Evolutionary conservation across 2,888 invertebrate genomes (phyloP).

Genomic region (Sphaerophoria taeniata): DNA sequence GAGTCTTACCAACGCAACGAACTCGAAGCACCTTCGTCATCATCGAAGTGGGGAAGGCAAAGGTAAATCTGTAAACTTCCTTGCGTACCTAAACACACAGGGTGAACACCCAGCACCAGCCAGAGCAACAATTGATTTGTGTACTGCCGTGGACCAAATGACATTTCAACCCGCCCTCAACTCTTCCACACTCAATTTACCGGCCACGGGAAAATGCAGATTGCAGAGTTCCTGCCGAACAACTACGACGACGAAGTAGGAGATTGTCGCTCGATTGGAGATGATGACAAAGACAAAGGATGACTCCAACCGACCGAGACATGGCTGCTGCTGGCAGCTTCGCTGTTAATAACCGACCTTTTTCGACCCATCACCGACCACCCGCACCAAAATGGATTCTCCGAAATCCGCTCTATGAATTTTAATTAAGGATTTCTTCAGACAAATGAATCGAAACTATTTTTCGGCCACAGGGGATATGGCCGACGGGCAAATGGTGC

Average conservation of each 20-base stretch:
- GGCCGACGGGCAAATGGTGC: background rate
- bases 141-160: conserved; percentile 57
- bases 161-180: conserved; percentile 13
- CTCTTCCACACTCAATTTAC: background rate
- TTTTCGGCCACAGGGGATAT: conserved; percentile 57
- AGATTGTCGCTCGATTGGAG: background rate
- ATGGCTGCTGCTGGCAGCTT: conserved; percentile 35
- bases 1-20: conserved; percentile 34
- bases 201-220: conserved; percentile 37
- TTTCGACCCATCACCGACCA: no score
- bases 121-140: conserved; percentile 68
- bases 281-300: conserved; percentile 13
- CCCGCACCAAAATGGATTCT: background rate
- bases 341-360: conserved; percentile 18
- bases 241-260: conserved; percentile 10
- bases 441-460: conserved; percentile 73
- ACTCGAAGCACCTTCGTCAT: conserved; percentile 10
- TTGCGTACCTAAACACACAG: conserved; percentile 22
- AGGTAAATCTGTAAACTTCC: conserved; percentile 14
- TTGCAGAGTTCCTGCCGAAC: conserved; percentile 41
- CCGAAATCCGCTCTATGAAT: conserved; percentile 63
- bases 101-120: conserved; percentile 7
- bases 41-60: background rate
- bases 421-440: conserved; percentile 71
- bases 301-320: background rate